Evolutionary conservation across 2,797 vertebrate genomes (phyloP).

Genomic region (Falco cherrug): DNA sequence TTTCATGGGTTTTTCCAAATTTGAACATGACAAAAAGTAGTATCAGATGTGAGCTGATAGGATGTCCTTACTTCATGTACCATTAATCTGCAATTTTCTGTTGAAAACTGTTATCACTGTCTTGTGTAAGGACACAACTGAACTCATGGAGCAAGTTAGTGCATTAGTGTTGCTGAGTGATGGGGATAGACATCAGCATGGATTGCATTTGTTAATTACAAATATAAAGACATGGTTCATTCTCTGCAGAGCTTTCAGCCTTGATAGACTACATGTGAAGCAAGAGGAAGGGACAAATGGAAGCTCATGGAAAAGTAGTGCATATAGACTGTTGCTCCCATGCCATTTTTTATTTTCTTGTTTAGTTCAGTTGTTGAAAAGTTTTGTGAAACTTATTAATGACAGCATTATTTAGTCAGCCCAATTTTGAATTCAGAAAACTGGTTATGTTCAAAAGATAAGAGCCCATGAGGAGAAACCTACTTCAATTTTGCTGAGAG

Average conservation of each 20-base stretch:
- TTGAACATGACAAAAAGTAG: neutral
- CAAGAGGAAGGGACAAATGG: neutral
- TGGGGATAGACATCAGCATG: neutral
- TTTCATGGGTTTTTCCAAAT: neutral
- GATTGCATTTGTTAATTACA: neutral
- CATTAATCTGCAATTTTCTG: neutral
- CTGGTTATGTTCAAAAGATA: neutral
- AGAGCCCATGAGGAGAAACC: neutral
- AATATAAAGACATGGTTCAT: neutral
- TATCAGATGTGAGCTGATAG: neutral
- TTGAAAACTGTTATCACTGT: neutral
- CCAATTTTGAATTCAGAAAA: neutral
- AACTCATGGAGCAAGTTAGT: neutral
- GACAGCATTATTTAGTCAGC: neutral
- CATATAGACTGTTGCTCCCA: neutral
- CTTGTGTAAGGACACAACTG: neutral
- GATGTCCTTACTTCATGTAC: neutral
- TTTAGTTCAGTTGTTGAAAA: neutral
- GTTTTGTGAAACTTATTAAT: neutral
- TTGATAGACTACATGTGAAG: neutral
- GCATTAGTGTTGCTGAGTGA: neutral
- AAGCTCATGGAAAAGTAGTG: neutral
- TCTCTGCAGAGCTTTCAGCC: neutral
- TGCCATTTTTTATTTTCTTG: neutral
- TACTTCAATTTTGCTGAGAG: neutral